phyloP scores from a whole-genome alignment of 2,797 vertebrate species.

The Pangasius krempfi region DNA sequence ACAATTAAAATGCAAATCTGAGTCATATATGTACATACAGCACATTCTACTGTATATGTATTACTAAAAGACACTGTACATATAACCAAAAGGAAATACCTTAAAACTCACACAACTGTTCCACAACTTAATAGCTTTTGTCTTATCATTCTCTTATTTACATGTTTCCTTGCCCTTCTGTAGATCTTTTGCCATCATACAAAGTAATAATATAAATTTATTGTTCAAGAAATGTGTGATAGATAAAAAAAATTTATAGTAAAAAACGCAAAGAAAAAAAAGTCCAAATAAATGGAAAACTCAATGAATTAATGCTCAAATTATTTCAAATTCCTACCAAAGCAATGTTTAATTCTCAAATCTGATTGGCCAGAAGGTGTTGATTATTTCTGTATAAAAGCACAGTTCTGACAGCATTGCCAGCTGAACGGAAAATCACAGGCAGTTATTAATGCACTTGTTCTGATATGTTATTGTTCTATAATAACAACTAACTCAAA shows the following conservation, averaged over 20 bases:
- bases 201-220: background rate
- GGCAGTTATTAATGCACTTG: background rate
- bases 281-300: background rate
- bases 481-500: background rate
- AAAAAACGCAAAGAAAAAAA: background rate
- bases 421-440: background rate
- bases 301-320: background rate
- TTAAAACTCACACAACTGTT: background rate
- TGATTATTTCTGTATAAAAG: background rate
- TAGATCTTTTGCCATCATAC: background rate
- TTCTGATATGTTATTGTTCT: background rate
- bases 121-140: constrained; percentile 19
- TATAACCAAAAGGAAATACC: background rate
- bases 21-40: background rate
- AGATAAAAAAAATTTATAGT: background rate
- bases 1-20: background rate
- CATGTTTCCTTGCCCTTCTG: too few species aligned
- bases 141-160: constrained; percentile 14
- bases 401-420: background rate
- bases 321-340: background rate
- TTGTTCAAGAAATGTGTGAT: background rate
- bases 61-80: background rate
- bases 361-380: background rate
- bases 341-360: background rate
- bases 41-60: background rate